A percentile compares a stretch with the other conserved stretches of the same genome.
Evolutionary conservation across 2,113 vertebrate genomes (phyloP).

Genomic region (Puntigrus tetrazona): DNA sequence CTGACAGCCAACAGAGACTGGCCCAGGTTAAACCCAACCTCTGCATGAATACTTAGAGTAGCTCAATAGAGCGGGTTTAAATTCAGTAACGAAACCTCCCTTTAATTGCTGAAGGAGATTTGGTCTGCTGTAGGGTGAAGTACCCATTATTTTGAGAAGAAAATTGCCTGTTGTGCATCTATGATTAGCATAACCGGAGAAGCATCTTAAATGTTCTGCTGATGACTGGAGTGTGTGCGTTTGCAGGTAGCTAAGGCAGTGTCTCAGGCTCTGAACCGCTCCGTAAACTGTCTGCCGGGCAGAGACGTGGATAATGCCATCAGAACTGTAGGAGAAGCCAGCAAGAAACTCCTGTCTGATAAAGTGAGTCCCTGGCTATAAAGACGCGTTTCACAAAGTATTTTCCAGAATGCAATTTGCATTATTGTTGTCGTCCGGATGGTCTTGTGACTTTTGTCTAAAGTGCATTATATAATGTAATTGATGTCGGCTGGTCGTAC

Average conservation of each 20-base stretch:
- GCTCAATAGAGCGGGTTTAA: neutral
- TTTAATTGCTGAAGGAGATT: constrained; percentile 43
- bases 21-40: constrained; percentile 81
- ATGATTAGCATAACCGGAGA: constrained; percentile 34
- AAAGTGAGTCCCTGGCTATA: constrained; percentile 73
- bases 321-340: constrained; percentile 90
- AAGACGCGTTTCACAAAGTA: neutral
- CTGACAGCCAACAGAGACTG: constrained; percentile 91
- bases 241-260: constrained; percentile 93
- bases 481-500: neutral
- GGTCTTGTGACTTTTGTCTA: neutral
- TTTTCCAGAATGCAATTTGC: neutral
- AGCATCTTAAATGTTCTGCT: neutral
- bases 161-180: constrained; percentile 32
- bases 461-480: neutral
- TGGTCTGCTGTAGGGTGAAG: neutral
- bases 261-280: constrained; percentile 91
- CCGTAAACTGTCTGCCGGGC: constrained; percentile 93
- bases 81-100: constrained; percentile 35
- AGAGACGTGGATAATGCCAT: constrained; percentile 95
- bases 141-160: constrained; percentile 34
- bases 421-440: constrained; percentile 11
- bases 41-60: neutral
- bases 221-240: constrained; percentile 49
- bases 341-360: constrained; percentile 87